Conservation (phyloP, 2,888 invertebrate genomes). For the Dicyrtoma fusca region DNA sequence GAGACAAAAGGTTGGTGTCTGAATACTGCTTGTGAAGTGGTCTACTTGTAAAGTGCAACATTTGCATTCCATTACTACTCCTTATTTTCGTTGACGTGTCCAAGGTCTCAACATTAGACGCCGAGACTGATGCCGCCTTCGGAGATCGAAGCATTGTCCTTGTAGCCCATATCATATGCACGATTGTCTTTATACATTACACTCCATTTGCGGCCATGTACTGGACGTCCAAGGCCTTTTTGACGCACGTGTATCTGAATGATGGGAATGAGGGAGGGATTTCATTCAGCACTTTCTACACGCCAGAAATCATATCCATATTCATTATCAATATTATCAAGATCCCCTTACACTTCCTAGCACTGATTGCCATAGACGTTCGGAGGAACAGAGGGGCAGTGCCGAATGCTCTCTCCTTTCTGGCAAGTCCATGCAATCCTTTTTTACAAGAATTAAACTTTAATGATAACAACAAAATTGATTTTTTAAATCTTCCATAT, state of each 20-base stretch:
- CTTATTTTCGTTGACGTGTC: too few relatives aligned
- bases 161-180: slow-evolving; percentile 70
- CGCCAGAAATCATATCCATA: slow-evolving; percentile 72
- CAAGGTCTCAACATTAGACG: too few relatives aligned
- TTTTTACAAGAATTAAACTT: too few relatives aligned
- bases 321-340: slow-evolving; percentile 68
- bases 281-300: slow-evolving; percentile 70
- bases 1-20: too few relatives aligned
- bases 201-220: slow-evolving; percentile 81
- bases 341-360: slow-evolving; percentile 70
- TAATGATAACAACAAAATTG: not conserved
- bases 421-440: slow-evolving; percentile 30
- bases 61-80: too few relatives aligned
- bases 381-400: slow-evolving; percentile 69
- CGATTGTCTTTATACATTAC: slow-evolving; percentile 74
- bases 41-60: too few relatives aligned
- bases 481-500: not conserved
- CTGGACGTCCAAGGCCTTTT: slow-evolving; percentile 76
- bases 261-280: slow-evolving; percentile 68
- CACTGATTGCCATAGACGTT: slow-evolving; percentile 69
- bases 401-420: slow-evolving; percentile 59
- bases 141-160: too few relatives aligned
- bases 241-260: slow-evolving; percentile 63
- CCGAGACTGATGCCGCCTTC: too few relatives aligned
- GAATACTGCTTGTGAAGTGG: too few relatives aligned